Percentiles rank a stretch among this genome's conserved stretches.
These are phyloP conservation scores for Dynastes grantii DNA, from an alignment of 2,888 invertebrate species.

Conservation along the genomic window DNA sequence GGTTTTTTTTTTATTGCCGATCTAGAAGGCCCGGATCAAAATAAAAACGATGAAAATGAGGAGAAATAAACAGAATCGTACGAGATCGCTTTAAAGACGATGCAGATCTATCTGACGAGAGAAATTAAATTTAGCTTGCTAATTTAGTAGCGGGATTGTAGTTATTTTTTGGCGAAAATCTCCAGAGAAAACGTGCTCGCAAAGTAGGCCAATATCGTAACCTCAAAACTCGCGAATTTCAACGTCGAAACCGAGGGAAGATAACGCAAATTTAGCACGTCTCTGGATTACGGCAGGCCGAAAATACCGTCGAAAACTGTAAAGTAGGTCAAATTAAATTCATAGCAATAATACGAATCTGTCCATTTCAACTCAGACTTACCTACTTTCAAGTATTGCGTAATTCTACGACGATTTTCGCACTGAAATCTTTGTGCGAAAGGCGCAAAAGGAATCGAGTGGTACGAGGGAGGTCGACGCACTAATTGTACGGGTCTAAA, in stretches of 20 bases:
- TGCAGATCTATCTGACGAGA: too few species aligned
- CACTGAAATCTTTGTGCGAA: neutral
- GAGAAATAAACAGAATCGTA: too few species aligned
- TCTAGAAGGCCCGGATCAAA: too few species aligned
- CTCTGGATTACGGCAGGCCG: neutral
- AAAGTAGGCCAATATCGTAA: conserved; percentile 19
- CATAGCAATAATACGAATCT: neutral
- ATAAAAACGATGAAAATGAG: too few species aligned
- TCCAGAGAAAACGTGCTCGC: conserved; percentile 6
- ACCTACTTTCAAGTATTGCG: conserved; percentile 13
- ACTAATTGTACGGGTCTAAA: too few species aligned
- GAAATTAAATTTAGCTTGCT: too few species aligned
- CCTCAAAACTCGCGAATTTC: conserved; percentile 8
- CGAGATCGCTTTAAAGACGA: too few species aligned
- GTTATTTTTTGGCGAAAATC: too few species aligned
- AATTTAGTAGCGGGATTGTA: too few species aligned
- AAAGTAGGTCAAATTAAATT: conserved; percentile 12
- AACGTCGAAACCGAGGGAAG: neutral
- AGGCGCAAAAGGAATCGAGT: too few species aligned
- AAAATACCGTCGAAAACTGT: neutral
- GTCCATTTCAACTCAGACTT: neutral
- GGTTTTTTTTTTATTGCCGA: too few species aligned
- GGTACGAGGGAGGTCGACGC: too few species aligned
- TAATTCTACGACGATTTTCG: conserved; percentile 6
- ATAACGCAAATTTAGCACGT: conserved; percentile 1